Percentiles rank a stretch among this genome's conserved stretches.
phyloP scores from a whole-genome alignment of 2,888 invertebrate genomes.

The Eulithis testata region DNA sequence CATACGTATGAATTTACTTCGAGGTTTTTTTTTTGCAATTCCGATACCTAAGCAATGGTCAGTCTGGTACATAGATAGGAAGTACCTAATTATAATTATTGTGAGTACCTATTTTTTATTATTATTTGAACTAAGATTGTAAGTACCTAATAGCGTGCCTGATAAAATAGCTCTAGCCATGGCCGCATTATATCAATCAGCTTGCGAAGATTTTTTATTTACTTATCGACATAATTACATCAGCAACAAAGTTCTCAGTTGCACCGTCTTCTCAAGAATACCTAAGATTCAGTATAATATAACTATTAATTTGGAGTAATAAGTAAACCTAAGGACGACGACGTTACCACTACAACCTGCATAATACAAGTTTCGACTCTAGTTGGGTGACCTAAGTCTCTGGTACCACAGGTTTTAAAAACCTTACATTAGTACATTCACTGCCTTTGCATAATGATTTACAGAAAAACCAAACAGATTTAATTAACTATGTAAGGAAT shows the following conservation, averaged over 20 bases:
- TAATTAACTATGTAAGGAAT: neutral
- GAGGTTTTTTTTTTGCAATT: no score
- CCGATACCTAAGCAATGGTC: no score
- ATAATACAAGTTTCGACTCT: neutral
- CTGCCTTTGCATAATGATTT: neutral
- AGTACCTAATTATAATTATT: no score
- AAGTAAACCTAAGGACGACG: no score
- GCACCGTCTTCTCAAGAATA: no score
- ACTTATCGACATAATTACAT: neutral
- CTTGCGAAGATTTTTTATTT: neutral
- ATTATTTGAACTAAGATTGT: no score
- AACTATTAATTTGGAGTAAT: no score
- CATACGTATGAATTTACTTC: no score
- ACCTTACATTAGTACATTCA: neutral
- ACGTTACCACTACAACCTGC: neutral
- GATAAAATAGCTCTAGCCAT: neutral
- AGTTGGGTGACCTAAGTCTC: neutral
- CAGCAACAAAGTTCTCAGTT: no score
- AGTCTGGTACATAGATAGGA: no score
- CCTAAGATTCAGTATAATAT: no score
- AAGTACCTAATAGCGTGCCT: neutral
- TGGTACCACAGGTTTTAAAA: neutral
- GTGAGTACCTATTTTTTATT: no score
- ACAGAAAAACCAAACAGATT: neutral
- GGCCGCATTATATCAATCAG: neutral